Evolutionary conservation across 2,113 vertebrate species (phyloP).

Genomic region (Pteropus alecto): DNA sequence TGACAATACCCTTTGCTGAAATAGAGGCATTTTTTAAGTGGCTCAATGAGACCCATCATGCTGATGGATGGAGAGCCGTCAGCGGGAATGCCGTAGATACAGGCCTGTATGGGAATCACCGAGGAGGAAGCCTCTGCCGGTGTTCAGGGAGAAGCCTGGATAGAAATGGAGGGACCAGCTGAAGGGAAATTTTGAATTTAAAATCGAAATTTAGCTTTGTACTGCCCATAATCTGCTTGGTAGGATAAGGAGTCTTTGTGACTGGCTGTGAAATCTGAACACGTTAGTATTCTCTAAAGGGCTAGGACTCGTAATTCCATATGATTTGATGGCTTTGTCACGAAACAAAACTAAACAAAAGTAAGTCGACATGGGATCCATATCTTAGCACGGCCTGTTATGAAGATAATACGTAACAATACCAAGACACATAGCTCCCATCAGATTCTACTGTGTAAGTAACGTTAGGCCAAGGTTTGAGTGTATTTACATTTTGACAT

Average conservation of each 20-base stretch:
- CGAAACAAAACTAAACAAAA: background rate
- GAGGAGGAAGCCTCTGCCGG: background rate
- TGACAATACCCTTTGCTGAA: background rate
- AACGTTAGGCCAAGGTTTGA: background rate
- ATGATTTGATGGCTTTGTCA: background rate
- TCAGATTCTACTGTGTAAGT: background rate
- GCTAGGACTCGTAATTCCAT: background rate
- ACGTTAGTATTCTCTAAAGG: background rate
- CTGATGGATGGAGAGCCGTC: rapidly evolving
- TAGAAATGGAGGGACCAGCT: background rate
- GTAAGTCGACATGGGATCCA: background rate
- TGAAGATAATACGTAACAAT: background rate
- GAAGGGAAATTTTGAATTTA: background rate
- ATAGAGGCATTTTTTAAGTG: background rate
- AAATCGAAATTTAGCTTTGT: background rate
- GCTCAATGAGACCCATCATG: background rate
- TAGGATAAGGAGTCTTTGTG: background rate
- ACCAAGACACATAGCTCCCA: background rate
- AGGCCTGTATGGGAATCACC: background rate
- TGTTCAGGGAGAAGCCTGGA: background rate
- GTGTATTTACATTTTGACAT: rapidly evolving
- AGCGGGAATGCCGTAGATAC: no score
- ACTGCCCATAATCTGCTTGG: background rate
- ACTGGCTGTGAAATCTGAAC: background rate
- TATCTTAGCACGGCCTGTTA: background rate